A percentile compares a stretch with the other conserved stretches of the same genome.
These are phyloP conservation scores for Syngnathus acus DNA, from an alignment of 2,797 vertebrate genomes.

Conservation along the genomic window DNA sequence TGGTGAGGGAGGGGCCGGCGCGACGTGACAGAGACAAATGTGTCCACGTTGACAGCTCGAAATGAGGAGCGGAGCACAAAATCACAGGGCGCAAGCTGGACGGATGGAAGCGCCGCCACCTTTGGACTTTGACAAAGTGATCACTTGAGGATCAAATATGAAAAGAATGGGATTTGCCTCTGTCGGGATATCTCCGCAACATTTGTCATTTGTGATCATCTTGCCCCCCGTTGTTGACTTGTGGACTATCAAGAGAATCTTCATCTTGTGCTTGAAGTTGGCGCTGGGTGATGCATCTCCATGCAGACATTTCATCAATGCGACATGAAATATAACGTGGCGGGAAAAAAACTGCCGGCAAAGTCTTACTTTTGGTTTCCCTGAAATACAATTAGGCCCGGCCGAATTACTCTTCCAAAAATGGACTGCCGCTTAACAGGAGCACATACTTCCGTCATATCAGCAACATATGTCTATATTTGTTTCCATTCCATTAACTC, in stretches of 20 bases:
- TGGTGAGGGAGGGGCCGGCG: constrained; percentile 39
- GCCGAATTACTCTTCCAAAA: too few relatives aligned
- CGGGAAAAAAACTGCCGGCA: too few relatives aligned
- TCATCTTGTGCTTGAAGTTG: not conserved
- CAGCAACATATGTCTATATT: too few relatives aligned
- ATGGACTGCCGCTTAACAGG: too few relatives aligned
- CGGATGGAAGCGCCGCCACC: constrained; percentile 14
- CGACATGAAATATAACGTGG: not conserved
- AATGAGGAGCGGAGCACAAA: constrained; percentile 65
- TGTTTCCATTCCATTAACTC: too few relatives aligned
- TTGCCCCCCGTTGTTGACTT: too few relatives aligned
- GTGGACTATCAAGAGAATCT: not conserved
- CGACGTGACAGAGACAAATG: constrained; percentile 76
- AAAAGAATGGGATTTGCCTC: constrained; percentile 41
- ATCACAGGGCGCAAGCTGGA: constrained; percentile 47
- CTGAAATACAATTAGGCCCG: too few relatives aligned
- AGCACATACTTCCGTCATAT: too few relatives aligned
- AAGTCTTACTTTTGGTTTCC: not conserved
- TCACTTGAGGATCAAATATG: constrained; percentile 55
- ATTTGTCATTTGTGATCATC: not conserved
- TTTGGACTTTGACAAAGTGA: constrained; percentile 63
- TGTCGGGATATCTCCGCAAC: constrained; percentile 3
- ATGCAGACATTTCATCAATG: not conserved
- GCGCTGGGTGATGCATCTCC: not conserved
- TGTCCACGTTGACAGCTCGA: constrained; percentile 73